Conservation (phyloP, 2,797 vertebrate genomes). For the Falco biarmicus region DNA sequence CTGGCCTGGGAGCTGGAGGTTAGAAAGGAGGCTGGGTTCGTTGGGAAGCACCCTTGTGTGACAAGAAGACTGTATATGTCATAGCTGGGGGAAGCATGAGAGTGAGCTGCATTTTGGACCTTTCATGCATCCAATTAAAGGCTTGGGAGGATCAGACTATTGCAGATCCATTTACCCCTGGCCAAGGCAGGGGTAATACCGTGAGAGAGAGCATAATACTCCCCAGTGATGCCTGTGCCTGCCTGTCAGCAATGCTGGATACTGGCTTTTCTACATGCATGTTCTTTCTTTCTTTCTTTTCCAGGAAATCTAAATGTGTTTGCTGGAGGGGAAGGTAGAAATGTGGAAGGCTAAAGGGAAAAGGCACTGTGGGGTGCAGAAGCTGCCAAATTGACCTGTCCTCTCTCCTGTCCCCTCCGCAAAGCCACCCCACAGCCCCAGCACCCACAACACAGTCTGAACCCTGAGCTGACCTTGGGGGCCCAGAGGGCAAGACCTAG, state of each 20-base stretch:
- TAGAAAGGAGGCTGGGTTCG: not conserved
- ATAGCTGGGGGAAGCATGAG: not conserved
- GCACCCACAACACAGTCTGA: not conserved
- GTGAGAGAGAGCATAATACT: not conserved
- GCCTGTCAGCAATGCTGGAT: not conserved
- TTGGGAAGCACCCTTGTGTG: not conserved
- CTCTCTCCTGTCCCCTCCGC: not conserved
- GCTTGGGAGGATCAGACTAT: constrained; percentile 62
- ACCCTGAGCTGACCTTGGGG: not conserved
- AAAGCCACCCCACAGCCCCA: not conserved
- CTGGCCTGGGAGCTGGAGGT: not conserved
- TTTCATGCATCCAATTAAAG: constrained; percentile 60
- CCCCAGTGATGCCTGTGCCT: not conserved
- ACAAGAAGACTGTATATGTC: not conserved
- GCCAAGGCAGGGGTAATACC: not conserved
- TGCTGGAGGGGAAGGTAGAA: not conserved
- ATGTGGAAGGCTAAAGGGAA: not conserved
- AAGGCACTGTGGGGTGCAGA: not conserved
- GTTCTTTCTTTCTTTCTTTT: not conserved
- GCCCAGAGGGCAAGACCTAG: not conserved
- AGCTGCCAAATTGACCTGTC: not conserved
- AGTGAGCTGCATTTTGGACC: constrained; percentile 25
- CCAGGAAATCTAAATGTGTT: not conserved
- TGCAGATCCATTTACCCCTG: constrained; percentile 26
- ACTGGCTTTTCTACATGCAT: not conserved